phyloP scores from a whole-genome alignment of 2,888 invertebrate genomes.

The Dasypogon diadema region DNA sequence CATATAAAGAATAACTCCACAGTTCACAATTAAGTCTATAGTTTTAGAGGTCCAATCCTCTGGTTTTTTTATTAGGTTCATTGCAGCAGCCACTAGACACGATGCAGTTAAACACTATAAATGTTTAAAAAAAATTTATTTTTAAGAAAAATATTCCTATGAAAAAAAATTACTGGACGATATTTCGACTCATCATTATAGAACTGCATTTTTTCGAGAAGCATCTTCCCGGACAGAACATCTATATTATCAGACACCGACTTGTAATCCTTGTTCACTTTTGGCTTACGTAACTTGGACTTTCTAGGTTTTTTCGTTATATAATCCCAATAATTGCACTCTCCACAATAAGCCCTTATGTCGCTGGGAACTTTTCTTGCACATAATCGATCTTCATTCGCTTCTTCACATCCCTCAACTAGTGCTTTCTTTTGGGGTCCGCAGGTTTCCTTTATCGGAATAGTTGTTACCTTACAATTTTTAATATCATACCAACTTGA shows the following conservation, averaged over 20 bases:
- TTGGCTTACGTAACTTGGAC: not conserved
- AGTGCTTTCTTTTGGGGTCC: not conserved
- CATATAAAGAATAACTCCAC: slow-evolving; percentile 53
- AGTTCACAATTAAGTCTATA: slow-evolving; percentile 50
- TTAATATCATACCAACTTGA: slow-evolving; percentile 55
- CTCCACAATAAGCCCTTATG: not conserved
- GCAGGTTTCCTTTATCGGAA: slow-evolving; percentile 52
- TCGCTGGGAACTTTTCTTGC: not conserved
- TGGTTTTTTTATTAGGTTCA: slow-evolving; percentile 51
- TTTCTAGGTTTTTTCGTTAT: slow-evolving; percentile 4
- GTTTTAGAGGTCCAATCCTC: slow-evolving; percentile 55
- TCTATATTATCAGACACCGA: not conserved
- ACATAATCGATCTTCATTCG: not conserved
- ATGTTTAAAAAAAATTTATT: not conserved
- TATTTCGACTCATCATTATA: slow-evolving; percentile 20
- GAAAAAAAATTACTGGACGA: slow-evolving; percentile 50
- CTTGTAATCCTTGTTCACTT: not conserved
- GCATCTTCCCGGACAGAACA: not conserved
- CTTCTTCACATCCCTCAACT: not conserved
- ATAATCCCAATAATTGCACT: slow-evolving; percentile 29
- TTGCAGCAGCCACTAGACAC: slow-evolving; percentile 56
- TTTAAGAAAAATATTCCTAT: not conserved
- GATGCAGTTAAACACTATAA: slow-evolving; percentile 56
- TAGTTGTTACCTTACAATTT: slow-evolving; percentile 43
- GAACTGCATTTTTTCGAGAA: not conserved